Evolutionary conservation across 2,113 vertebrate genomes (phyloP).

Genomic region (Podilymbus podiceps): DNA sequence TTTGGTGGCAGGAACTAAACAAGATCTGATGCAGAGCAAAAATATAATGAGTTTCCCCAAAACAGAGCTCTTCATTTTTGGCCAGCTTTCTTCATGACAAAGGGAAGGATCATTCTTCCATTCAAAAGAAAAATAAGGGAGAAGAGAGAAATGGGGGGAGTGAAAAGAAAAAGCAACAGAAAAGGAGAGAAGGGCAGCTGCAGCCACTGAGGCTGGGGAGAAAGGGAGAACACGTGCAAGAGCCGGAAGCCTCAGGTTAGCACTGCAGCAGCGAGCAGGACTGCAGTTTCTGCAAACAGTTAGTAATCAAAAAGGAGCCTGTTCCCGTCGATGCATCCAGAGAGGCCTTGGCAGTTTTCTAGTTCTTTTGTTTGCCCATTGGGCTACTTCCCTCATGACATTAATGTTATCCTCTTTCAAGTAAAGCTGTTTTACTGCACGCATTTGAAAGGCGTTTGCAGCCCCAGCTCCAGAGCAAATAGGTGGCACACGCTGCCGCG

Average conservation of each 20-base stretch:
- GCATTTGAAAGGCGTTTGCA: not conserved
- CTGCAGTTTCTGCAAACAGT: not conserved
- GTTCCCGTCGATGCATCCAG: fast-evolving
- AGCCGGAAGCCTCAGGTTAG: not conserved
- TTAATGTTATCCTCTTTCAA: not conserved
- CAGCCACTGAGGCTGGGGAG: not conserved
- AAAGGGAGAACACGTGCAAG: not conserved
- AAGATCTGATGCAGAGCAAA: not conserved
- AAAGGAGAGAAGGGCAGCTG: not conserved
- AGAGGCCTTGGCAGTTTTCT: not conserved
- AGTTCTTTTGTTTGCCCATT: not conserved
- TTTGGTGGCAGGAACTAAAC: not conserved
- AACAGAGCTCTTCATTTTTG: not conserved
- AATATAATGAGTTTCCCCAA: not conserved
- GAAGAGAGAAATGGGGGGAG: not conserved
- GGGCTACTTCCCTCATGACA: not conserved
- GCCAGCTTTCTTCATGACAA: not conserved
- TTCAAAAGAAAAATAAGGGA: not conserved
- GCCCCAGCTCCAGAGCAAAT: not conserved
- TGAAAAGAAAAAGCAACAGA: not conserved
- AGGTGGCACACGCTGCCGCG: fast-evolving
- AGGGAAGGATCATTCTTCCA: not conserved
- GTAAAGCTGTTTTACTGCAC: not conserved
- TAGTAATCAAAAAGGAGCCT: not conserved
- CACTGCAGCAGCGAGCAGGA: not conserved